These are phyloP conservation scores for Alligator sinensis DNA, from an alignment of 2,113 vertebrate species.

Conservation along the genomic window DNA sequence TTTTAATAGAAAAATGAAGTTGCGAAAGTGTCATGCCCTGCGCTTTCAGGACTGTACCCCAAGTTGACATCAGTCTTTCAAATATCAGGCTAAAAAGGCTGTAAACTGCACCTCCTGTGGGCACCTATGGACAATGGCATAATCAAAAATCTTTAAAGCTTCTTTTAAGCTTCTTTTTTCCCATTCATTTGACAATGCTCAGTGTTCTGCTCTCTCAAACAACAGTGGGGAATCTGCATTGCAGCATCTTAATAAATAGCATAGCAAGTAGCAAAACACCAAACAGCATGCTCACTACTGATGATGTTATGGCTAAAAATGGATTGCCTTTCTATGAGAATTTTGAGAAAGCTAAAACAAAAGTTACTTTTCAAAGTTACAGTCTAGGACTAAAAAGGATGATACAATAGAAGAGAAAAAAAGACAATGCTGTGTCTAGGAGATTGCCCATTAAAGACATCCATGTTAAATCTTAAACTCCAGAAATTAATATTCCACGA, in stretches of 20 bases:
- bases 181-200: not conserved
- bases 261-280: not conserved
- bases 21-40: not conserved
- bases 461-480: not conserved
- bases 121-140: not conserved
- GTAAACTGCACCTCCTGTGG: not conserved
- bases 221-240: not conserved
- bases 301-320: not conserved
- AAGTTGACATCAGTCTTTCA: not conserved
- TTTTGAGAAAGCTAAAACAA: not conserved
- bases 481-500: not conserved
- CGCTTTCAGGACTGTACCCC: not conserved
- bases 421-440: not conserved
- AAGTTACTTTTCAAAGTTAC: not conserved
- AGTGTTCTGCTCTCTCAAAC: not conserved
- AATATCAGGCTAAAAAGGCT: not conserved
- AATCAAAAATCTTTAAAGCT: not conserved
- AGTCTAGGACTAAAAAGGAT: not conserved
- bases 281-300: not conserved
- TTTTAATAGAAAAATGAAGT: constrained; percentile 16
- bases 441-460: not conserved
- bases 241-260: not conserved
- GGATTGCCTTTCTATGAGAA: not conserved
- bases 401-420: not conserved
- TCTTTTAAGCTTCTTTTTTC: not conserved